Percentiles rank a stretch among this genome's conserved stretches.
phyloP scores from a whole-genome alignment of 2,113 vertebrate genomes.

The Nycticryphes semicollaris region DNA sequence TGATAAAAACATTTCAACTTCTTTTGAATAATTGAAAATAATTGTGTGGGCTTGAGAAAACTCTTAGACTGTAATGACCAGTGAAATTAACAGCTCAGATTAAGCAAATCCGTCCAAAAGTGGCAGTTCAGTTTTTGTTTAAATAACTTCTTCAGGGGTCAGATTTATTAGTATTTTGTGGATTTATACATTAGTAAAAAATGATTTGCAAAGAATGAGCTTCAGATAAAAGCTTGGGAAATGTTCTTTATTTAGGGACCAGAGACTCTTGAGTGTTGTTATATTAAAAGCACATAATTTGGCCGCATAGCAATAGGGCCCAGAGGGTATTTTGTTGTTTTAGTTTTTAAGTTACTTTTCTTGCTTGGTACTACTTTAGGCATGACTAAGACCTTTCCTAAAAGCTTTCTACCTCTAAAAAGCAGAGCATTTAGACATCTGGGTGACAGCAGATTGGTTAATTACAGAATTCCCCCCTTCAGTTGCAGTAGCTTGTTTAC shows the following conservation, averaged over 20 bases:
- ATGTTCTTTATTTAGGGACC: neutral
- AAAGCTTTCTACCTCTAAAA: neutral
- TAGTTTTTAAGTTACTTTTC: neutral
- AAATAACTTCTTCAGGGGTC: neutral
- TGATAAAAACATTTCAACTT: conserved; percentile 28
- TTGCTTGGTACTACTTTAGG: neutral
- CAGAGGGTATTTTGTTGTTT: neutral
- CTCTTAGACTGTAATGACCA: neutral
- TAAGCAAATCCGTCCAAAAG: neutral
- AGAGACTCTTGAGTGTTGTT: neutral
- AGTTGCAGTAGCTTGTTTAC: neutral
- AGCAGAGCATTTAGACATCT: neutral
- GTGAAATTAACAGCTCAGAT: neutral
- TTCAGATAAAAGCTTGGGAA: neutral
- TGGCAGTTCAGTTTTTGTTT: neutral
- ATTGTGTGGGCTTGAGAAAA: neutral
- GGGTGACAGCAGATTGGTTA: neutral
- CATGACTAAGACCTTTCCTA: neutral
- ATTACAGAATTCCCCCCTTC: neutral
- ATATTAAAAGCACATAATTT: neutral
- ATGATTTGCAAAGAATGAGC: neutral
- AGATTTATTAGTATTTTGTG: neutral
- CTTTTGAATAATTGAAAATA: neutral
- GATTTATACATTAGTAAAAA: neutral
- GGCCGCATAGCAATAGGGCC: neutral